Base-by-base conservation (phyloP, 2,888 invertebrate genomes). In the Drosophila phalerata region DNA sequence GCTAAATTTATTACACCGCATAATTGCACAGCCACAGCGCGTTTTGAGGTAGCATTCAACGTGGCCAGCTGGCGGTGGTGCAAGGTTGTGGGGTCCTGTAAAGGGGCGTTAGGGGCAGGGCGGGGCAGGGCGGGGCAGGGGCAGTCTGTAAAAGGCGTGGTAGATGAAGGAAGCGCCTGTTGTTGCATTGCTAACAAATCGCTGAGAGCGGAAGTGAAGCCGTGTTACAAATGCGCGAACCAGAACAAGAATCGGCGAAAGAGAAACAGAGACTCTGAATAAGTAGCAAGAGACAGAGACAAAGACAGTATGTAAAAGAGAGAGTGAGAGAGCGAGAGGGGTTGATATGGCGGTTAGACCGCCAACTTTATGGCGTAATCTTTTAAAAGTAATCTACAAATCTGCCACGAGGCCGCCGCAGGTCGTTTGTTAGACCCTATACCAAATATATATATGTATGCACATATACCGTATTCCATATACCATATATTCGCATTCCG, bases 111-210 rank as follows among this genome's bases (percentile, higher is more conserved):
- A 8, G 9, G 5, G 37, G 43, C 10, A 3, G n/a, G 3, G 5
- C 3, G n/a, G 3, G 5, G 25, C 17, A 8, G 15, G 45, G 17
- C 13, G 8, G 6, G 38, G 47, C n/a, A n/a, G n/a, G n/a, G n/a
- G n/a, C n/a, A n/a, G n/a, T 11, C 47, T 22, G 19, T 22, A 40
- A 47, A 2, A 22, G 66, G 34, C 30, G 48, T 49, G 48, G 53
- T 22, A 22, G 57, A 42, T 47, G 52, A 49, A 66, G 78, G 61
- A 62, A 73, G 67, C 72, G 71, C 71, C 72, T 82, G 84, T 88
- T 88, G 89, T 86, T 85, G 89, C 84, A 88, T 81, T 88, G 85
- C 89, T 83, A 88, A 85, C 84, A 85, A 85, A 85, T 85, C 87
- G 84, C 81, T 73, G 62, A 58, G 64, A 86, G 84, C 84, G 84